Base-by-base conservation (phyloP, 2,113 vertebrate species). In the Oceanodroma tethys region DNA sequence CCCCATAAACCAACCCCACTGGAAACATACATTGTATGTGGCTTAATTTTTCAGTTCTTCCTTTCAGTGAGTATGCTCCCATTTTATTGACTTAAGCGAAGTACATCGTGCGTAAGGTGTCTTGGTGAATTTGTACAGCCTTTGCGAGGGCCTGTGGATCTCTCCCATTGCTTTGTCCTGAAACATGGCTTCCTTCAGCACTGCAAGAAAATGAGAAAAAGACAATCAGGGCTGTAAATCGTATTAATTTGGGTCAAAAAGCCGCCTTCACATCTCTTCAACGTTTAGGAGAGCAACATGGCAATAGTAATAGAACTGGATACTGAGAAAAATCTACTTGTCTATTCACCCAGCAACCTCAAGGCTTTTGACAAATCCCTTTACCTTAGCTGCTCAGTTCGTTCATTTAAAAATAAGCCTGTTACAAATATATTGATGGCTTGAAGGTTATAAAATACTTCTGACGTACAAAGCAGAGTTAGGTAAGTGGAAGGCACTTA, bases 101-200 rank as follows among this genome's bases (percentile, higher is more conserved):
- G 98, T 99, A 99, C 99, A 99, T 99, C 98, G 99, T 99, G 98
- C 99, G 99, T 99, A 99, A 99, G 98, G 99, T 99, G 98, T 99
- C 99, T 93, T 99, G 99, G 99, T 99, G 99, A 98, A 99, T 99
- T 97, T 99, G 99, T 97, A 99, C 99, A 84, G 99, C 99, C 99
- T 99, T 99, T 96, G 99, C 99, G 90, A 99, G 98, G 86, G 99
- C 99, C 98, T 99, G 99, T 26, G 99, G 99, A 97, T 99, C 99
- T 96, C 99, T 98, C 59, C 99, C 99, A 72, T 99, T 99, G 97
- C 99, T 99, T 98, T 99, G 99, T 96, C 99, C 99, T 72, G 99
- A 99, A 96, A 99, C 99, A n/a, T 99, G 99, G 98, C 99, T 99
- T 98, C 99, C 99, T 98, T 99, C 99, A 83, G 99, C 99, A 97